These are phyloP conservation scores for Todiramphus saurophagus DNA, from an alignment of 2,113 vertebrate species.

Conservation along the genomic window DNA sequence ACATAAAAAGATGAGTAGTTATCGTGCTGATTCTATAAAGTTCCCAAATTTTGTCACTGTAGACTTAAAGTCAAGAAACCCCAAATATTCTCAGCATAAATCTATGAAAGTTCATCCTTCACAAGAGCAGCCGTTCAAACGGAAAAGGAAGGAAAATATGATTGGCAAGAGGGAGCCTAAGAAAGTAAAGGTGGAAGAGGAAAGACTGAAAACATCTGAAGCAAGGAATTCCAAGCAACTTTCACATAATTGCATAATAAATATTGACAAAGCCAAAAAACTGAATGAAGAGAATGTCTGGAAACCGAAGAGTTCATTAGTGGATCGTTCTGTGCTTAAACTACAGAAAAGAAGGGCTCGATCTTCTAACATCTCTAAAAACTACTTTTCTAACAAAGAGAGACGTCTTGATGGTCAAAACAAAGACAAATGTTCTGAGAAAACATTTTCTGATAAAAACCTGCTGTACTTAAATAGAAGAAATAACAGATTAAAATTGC, in stretches of 20 bases:
- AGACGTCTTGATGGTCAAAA: not conserved
- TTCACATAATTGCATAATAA: not conserved
- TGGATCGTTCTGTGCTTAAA: slow-evolving; percentile 14
- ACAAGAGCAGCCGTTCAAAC: slow-evolving; percentile 57
- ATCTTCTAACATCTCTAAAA: slow-evolving; percentile 18
- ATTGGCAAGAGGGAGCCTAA: not conserved
- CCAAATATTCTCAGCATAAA: not conserved
- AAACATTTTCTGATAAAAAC: slow-evolving; percentile 51
- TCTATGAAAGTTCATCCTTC: not conserved
- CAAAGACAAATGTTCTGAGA: slow-evolving; percentile 45
- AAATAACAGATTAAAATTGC: not conserved
- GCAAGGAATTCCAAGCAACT: not conserved
- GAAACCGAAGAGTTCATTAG: slow-evolving; percentile 21
- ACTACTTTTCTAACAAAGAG: slow-evolving; percentile 21
- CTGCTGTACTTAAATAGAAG: slow-evolving; percentile 24
- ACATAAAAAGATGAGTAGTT: not conserved
- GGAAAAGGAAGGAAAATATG: slow-evolving; percentile 47
- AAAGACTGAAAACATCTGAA: not conserved
- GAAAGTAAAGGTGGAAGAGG: slow-evolving; percentile 15
- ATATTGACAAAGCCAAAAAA: slow-evolving; percentile 41
- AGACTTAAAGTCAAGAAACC: not conserved
- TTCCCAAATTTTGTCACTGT: not conserved
- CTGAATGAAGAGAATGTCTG: not conserved
- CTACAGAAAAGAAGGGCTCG: slow-evolving; percentile 11
- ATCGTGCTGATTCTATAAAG: not conserved